Base-by-base conservation (phyloP, 2,888 invertebrate species). In the Tenthredo mesomela region DNA sequence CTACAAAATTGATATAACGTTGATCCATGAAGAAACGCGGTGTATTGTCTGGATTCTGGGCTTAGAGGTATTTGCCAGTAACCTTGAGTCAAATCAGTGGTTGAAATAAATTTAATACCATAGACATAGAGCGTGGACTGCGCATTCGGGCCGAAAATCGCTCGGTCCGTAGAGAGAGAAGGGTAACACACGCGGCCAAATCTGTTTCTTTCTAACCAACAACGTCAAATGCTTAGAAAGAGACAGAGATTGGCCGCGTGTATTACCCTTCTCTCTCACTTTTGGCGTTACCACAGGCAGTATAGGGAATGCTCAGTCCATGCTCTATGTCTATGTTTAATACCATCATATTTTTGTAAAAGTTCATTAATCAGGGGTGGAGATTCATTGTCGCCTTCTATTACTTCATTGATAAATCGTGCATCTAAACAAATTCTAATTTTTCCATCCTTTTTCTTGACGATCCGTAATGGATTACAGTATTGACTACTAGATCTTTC, bases 391-490 rank as follows among this genome's bases (percentile, higher is more conserved):
- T 91, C 90, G 0, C 87, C 85, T 37, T 88, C 84, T 84, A 92
- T 91, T 29, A 85, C 65, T 5, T 85, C 86, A 85, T 92, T 91
- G 15, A 90, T 58, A 77, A 84, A 86, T 9, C 91, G 73, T 0
- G 91, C 91, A 85, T 92, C 91, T 50, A 90, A 82, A 84, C 91
- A 89, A 40, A 91, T 84, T 18, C 91, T 71, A 3, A 91, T 86
- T 4, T 86, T 84, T 1, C 90, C 90, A 84, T 91, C 89, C 43
- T 90, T 89, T 77, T 91, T 91, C 37, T 86, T 77, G 0, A 89
- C 89, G 12, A 89, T 88, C 0, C 90, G 88, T 21, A 91, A 82
- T 5, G 91, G 91, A 75, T 89, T 91, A 15, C 89, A 87, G 86
- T 88, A 91, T 1, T 87, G 87, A 33, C 89, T 90, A 6, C 87